These are phyloP conservation scores for Cryptoprocta ferox DNA, from an alignment of 2,797 vertebrate genomes.

Conservation along the genomic window DNA sequence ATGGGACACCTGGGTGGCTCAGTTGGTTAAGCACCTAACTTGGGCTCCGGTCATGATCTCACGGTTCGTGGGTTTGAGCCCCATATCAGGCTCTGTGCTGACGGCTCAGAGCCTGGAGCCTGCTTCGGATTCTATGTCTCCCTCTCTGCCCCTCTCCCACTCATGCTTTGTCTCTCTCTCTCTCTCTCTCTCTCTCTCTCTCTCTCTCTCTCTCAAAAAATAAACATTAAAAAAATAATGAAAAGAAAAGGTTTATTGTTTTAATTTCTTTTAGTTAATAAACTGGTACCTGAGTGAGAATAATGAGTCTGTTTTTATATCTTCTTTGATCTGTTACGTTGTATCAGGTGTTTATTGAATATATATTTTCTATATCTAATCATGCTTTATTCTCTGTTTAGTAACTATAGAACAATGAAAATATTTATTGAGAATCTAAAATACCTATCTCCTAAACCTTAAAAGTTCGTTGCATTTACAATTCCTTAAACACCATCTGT, in stretches of 20 bases:
- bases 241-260: neutral
- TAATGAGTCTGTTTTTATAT: neutral
- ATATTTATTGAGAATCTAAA: neutral
- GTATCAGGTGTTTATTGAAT: neutral
- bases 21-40: too few species aligned
- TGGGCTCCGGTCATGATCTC: too few species aligned
- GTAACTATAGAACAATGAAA: neutral
- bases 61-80: too few species aligned
- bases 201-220: too few species aligned
- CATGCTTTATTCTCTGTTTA: neutral
- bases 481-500: conserved; percentile 5
- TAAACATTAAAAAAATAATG: too few species aligned
- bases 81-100: too few species aligned
- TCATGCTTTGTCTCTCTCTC: too few species aligned
- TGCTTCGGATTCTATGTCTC: too few species aligned
- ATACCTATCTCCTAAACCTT: neutral
- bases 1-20: too few species aligned
- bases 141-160: too few species aligned
- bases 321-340: neutral
- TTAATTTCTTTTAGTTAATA: neutral
- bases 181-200: too few species aligned
- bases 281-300: neutral
- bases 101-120: too few species aligned
- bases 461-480: neutral
- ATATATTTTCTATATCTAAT: neutral